Conservation (phyloP, 2,113 vertebrate species). For the Lichenostomus cassidix region DNA sequence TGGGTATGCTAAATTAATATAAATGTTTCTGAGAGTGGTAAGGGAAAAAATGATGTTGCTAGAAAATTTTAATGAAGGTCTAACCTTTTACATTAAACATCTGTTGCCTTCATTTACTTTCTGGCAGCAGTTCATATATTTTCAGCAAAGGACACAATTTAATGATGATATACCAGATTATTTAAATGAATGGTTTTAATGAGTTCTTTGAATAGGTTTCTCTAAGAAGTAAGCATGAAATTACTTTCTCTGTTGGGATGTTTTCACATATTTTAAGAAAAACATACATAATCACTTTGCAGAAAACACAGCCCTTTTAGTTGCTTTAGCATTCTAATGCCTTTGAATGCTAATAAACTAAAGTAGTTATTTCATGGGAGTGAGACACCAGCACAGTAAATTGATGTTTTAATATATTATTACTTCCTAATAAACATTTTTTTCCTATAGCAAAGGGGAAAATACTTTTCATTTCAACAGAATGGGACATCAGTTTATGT, state of each 20-base stretch:
- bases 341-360: conserved; percentile 33
- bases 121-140: conserved; percentile 61
- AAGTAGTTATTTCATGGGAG: conserved; percentile 21
- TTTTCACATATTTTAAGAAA: conserved; percentile 68
- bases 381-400: background rate
- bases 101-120: conserved; percentile 70
- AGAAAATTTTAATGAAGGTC: conserved; percentile 61
- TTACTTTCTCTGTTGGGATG: conserved; percentile 64
- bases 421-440: conserved; percentile 9
- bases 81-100: conserved; percentile 71
- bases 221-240: conserved; percentile 71
- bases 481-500: background rate
- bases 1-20: conserved; percentile 30
- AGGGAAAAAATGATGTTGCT: conserved; percentile 26
- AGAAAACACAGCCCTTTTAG: background rate
- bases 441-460: background rate
- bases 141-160: conserved; percentile 66
- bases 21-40: conserved; percentile 24
- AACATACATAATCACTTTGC: conserved; percentile 27
- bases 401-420: background rate
- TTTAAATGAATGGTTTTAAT: conserved; percentile 77
- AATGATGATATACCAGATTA: conserved; percentile 72
- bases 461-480: background rate
- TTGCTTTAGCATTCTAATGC: conserved; percentile 26
- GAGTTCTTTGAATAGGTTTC: conserved; percentile 71